Conservation (phyloP, 2,113 vertebrate species). For the Xyrauchen texanus region DNA sequence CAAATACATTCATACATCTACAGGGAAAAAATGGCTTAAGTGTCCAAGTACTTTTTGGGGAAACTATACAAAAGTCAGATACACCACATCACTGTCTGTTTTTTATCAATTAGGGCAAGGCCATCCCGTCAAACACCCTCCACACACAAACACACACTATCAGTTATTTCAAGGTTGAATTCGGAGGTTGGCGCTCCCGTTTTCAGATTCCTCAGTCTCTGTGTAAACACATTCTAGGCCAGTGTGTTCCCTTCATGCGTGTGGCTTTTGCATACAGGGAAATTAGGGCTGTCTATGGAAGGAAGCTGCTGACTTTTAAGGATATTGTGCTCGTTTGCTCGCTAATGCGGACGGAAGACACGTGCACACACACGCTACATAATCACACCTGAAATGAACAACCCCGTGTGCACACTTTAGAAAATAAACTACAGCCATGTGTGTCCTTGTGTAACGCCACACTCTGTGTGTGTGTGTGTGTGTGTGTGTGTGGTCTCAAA, state of each 20-base stretch:
- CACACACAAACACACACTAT: background rate
- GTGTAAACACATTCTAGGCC: background rate
- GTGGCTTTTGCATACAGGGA: conserved; percentile 42
- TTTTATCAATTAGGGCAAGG: conserved; percentile 25
- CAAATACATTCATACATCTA: background rate
- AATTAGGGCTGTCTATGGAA: conserved; percentile 26
- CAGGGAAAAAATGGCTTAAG: background rate
- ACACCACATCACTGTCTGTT: background rate
- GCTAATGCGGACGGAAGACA: background rate
- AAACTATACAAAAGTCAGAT: background rate
- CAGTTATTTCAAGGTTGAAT: conserved; percentile 35
- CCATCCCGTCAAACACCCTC: background rate
- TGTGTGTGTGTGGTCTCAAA: background rate
- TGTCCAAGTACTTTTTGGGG: background rate
- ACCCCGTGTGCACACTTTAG: conserved; percentile 6
- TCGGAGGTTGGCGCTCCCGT: background rate
- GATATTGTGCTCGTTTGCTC: background rate
- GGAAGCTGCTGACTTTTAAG: conserved; percentile 14
- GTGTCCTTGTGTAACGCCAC: conserved; percentile 14
- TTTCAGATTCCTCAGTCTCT: conserved; percentile 31
- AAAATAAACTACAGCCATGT: background rate
- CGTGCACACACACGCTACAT: background rate
- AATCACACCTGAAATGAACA: background rate
- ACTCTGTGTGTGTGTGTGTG: background rate
- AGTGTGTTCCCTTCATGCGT: background rate